Base-by-base conservation (phyloP, 2,888 invertebrate species). In the Andrena fulva region DNA sequence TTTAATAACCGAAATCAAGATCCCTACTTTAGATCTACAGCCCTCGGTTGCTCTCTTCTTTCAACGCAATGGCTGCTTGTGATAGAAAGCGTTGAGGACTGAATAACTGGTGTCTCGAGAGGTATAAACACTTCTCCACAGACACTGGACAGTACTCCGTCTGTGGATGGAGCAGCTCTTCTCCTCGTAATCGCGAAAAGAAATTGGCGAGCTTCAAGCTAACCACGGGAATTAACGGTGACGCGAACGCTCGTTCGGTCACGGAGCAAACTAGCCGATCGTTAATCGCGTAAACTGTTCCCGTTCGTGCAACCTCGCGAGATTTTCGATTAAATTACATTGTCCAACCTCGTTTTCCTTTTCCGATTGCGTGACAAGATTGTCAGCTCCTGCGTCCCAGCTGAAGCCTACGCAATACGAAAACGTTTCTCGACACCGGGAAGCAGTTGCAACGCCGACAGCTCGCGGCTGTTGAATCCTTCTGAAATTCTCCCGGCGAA, bases 281-380 rank as follows among this genome's bases (percentile, higher is more conserved):
- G 20, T 66, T 73, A 42, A 66, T 64, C 42, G 64, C 16, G 20
- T 24, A 31, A 74, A 74, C 27, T 42, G 59, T 66, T 8, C 56
- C 35, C 29, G 33, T 68, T 68, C 69, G 69, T 69, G 69, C 8
- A 5, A 29, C 5, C 68, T 27, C 24, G 10, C 33, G 31, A 60
- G 50, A 68, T 33, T 52, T 63, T 76, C 62, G 70, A 42, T 42
- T 63, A 76, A 76, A 70, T 76, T 70, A 63, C 76, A 62, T 52
- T 52, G 70, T 42, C 62, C 62, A 29, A 24, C 70, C 24, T 63
- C 70, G 76, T 70, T 70, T 70, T 70, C 35, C 16, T 70, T 70
- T 31, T 54, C 27, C 56, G 70, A 70, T 76, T 35, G 70, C 76
- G 31, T 70, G 70, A 62, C 62, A 16, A 70, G 70, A 76, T 70